Percentiles rank a stretch among this genome's conserved stretches.
Evolutionary conservation across 2,888 invertebrate genomes (phyloP).

Genomic region (Dryobotodes eremita): DNA sequence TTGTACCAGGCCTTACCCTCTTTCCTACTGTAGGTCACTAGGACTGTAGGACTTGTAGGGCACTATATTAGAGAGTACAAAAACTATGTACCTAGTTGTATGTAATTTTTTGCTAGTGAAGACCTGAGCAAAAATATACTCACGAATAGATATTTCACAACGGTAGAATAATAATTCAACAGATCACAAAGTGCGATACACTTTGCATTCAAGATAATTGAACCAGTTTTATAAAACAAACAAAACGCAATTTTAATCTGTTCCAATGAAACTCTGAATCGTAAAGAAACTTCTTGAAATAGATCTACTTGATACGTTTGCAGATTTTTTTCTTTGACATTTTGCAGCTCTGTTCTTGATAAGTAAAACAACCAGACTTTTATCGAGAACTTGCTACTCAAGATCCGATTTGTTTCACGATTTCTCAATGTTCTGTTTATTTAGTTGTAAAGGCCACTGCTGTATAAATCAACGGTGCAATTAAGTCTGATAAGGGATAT

Average conservation of each 20-base stretch:
- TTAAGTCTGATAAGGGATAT: conserved; percentile 30
- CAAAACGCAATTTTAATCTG: conserved; percentile 18
- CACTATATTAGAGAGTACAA: neutral
- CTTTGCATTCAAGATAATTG: neutral
- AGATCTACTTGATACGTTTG: conserved; percentile 36
- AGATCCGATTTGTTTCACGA: conserved; percentile 31
- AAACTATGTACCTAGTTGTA: neutral
- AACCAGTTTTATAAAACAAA: neutral
- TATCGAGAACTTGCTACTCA: conserved; percentile 36
- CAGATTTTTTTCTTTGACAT: conserved; percentile 51
- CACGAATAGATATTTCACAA: neutral
- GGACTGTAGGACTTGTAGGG: too few relatives aligned
- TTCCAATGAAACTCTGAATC: conserved; percentile 30
- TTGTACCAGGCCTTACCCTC: neutral
- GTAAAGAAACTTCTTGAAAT: conserved; percentile 38
- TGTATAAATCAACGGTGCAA: conserved; percentile 35
- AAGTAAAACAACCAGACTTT: conserved; percentile 44
- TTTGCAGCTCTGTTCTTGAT: conserved; percentile 46
- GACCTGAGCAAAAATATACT: neutral
- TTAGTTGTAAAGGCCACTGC: conserved; percentile 30
- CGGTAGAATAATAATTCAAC: neutral
- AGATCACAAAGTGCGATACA: neutral
- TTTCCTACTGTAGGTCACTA: too few relatives aligned
- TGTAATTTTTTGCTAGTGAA: neutral
- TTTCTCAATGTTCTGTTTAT: conserved; percentile 18